Base-by-base conservation (phyloP, 2,113 vertebrate species). In the Oncorhynchus mykiss region DNA sequence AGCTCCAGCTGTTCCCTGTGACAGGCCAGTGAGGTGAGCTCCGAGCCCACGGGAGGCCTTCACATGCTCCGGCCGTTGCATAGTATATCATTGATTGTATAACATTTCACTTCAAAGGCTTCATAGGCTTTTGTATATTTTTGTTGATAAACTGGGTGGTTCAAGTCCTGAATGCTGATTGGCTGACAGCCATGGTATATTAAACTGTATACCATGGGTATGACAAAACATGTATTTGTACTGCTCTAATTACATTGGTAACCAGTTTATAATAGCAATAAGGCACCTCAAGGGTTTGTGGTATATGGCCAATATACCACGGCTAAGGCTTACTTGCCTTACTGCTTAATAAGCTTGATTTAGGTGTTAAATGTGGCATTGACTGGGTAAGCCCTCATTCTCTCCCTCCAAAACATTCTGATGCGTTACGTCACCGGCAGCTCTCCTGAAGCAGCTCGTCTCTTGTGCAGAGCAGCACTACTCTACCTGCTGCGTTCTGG, bases 1-100 rank as follows among this genome's bases (percentile, higher is more conserved):
- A 60, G 78, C 78, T 83, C 79, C 80, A 81, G 76, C 77, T 85
- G 82, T 77, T 85, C 76, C 71, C 27, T 20, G 62, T 45, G 82
- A 84, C 70, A 67, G 67, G 74, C 74, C 70, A 66, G 18, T 60
- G 31, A 72, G 67, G 72, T 72, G 59, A 78, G 82, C 79, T 78
- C 71, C 76, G 62, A 73, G 62, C 18, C 3, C 83, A 2, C 14
- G 67, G 4, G 67, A 69, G 18, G 3, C 20, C 20, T 62, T 22
- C 59, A 62, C n/a, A 3, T 62, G 59, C 59, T 62, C 59, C 0
- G n/a, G 59, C n/a, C 59, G n/a, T 22, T 3, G n/a, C n/a, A 22
- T n/a, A 3, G 51, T 16, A 18, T 54, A 62, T 24, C n/a, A 62
- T 24, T 62, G 3, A 62, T 62, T 62, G 1, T n/a, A 9, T 62